A percentile compares a stretch with the other conserved stretches of the same genome.
Evolutionary conservation across 2,797 vertebrate genomes (phyloP).

Genomic region (Neomorphus geoffroyi): DNA sequence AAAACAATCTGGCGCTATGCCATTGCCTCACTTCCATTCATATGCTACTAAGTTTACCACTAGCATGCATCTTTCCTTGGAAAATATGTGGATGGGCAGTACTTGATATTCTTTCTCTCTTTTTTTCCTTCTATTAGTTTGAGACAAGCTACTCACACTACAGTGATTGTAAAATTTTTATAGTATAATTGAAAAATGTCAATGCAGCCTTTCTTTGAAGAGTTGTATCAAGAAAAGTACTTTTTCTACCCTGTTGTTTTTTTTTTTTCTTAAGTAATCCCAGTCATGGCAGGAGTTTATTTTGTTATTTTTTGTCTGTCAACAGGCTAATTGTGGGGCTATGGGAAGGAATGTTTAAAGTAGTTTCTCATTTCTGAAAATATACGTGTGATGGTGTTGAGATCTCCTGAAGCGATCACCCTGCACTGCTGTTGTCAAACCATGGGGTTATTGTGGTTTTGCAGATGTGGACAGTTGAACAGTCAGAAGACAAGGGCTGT

Average conservation of each 20-base stretch:
- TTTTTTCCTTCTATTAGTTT: not conserved
- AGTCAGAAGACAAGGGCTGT: not conserved
- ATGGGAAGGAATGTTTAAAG: slow-evolving; percentile 12
- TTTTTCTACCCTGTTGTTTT: not conserved
- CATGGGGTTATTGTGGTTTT: not conserved
- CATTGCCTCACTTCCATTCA: not conserved
- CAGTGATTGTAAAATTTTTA: not conserved
- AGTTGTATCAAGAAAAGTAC: not conserved
- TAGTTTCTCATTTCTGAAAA: not conserved
- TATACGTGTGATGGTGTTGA: not conserved
- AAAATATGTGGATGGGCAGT: not conserved
- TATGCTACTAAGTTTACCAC: slow-evolving; percentile 17
- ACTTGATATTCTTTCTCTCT: not conserved
- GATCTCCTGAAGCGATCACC: not conserved
- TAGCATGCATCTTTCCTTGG: not conserved
- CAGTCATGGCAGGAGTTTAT: not conserved
- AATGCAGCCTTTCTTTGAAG: not conserved
- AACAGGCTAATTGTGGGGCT: not conserved
- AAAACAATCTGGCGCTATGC: not conserved
- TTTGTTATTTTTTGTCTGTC: not conserved
- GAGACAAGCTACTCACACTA: not conserved
- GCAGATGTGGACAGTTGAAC: not conserved
- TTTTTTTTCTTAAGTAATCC: not conserved
- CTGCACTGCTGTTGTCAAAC: not conserved
- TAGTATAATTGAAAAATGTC: not conserved